phyloP scores from a whole-genome alignment of 2,888 invertebrate genomes.

The Aphidius colemani region DNA sequence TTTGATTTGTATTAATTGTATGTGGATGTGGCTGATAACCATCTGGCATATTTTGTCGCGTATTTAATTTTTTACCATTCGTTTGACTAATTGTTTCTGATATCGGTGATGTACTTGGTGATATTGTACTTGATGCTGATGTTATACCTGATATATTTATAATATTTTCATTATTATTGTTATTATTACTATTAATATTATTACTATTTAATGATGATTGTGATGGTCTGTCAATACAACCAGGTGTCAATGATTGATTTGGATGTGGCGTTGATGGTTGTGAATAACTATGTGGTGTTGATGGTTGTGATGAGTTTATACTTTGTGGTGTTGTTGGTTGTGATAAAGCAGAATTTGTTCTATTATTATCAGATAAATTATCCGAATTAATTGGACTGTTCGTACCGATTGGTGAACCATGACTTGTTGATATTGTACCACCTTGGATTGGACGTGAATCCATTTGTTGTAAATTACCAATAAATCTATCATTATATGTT shows the following conservation, averaged over 20 bases:
- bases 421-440: constrained; percentile 82
- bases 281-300: constrained; percentile 54
- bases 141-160: constrained; percentile 29
- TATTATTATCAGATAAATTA: constrained; percentile 48
- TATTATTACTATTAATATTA: constrained; percentile 5
- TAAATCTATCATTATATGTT: constrained; percentile 67
- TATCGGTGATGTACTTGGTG: constrained; percentile 45
- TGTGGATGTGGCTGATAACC: constrained; percentile 57
- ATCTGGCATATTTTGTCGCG: constrained; percentile 37
- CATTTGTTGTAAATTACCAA: constrained; percentile 59
- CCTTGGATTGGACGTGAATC: constrained; percentile 81
- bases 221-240: constrained; percentile 44
- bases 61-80: constrained; percentile 28
- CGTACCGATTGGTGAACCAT: constrained; percentile 71
- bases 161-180: constrained; percentile 16
- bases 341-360: constrained; percentile 47
- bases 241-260: constrained; percentile 37
- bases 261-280: constrained; percentile 55
- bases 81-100: constrained; percentile 34
- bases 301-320: constrained; percentile 53
- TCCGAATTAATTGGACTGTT: constrained; percentile 65
- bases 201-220: constrained; percentile 40
- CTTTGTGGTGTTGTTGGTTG: constrained; percentile 55
- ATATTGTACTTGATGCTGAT: constrained; percentile 43
- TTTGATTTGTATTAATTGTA: constrained; percentile 44